Percentiles rank a stretch among this genome's conserved stretches.
These are phyloP conservation scores for Hiodon tergisus DNA, from an alignment of 2,113 vertebrate genomes.

Conservation along the genomic window DNA sequence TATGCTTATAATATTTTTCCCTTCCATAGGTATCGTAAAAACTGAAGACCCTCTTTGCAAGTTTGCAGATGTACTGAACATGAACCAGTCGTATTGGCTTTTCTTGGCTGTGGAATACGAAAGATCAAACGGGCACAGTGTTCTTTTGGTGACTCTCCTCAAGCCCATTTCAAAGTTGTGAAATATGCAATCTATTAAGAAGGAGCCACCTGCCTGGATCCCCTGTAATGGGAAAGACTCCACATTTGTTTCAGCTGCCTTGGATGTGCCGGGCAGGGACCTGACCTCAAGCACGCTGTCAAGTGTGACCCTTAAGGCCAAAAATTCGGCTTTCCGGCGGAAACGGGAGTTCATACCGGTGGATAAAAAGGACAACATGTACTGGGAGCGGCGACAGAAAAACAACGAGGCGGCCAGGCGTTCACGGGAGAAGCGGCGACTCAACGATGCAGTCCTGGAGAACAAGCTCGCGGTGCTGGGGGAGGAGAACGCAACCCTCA, in stretches of 20 bases:
- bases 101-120: conserved; percentile 16
- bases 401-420: conserved; percentile 94
- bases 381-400: conserved; percentile 90
- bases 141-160: conserved; percentile 24
- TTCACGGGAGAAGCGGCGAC: conserved; percentile 84
- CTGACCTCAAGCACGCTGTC: conserved; percentile 41
- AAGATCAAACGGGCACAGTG: conserved; percentile 33
- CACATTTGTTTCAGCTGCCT: conserved; percentile 65
- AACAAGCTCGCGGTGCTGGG: conserved; percentile 87
- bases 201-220: conserved; percentile 67
- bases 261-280: conserved; percentile 61
- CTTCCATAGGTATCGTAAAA: conserved; percentile 39
- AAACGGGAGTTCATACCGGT: conserved; percentile 92
- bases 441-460: conserved; percentile 94
- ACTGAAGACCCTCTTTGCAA: conserved; percentile 17
- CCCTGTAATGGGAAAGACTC: conserved; percentile 67
- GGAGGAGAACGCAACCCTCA: conserved; percentile 86
- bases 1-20: conserved; percentile 4
- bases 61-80: not conserved
- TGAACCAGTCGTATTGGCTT: conserved; percentile 4
- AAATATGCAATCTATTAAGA: conserved; percentile 88
- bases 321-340: conserved; percentile 69
- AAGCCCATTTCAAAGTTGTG: conserved; percentile 35
- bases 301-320: conserved; percentile 57
- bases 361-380: conserved; percentile 88